Percentiles rank a stretch among this genome's conserved stretches.
These are phyloP conservation scores for Carcina quercana DNA, from an alignment of 2,888 invertebrate genomes.

Conservation along the genomic window DNA sequence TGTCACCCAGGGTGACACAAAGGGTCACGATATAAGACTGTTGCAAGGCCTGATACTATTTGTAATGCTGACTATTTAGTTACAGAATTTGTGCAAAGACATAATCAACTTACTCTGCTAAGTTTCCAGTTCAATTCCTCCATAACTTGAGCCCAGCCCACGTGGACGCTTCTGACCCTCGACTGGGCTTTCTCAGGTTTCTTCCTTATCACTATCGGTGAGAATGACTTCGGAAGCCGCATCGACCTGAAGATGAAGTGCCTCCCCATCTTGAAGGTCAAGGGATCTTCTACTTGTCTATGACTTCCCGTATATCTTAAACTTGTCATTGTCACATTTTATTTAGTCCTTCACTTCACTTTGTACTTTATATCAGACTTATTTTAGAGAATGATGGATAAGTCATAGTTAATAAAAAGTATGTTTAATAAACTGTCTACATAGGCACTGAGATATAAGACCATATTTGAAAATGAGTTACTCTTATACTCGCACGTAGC, in stretches of 20 bases:
- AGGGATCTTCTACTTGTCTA: neutral
- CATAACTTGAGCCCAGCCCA: slow-evolving; percentile 53
- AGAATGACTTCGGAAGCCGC: neutral
- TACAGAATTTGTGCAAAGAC: no score
- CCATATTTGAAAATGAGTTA: no score
- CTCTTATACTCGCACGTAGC: no score
- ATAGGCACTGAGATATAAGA: no score
- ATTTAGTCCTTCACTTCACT: neutral
- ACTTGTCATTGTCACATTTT: neutral
- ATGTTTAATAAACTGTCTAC: no score
- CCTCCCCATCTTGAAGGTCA: slow-evolving; percentile 9
- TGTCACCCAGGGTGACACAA: no score
- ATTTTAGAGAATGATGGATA: no score
- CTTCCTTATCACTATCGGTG: neutral
- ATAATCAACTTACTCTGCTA: slow-evolving; percentile 44
- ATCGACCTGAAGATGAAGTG: slow-evolving; percentile 3
- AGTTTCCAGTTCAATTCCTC: slow-evolving; percentile 52
- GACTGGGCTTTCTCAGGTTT: slow-evolving; percentile 9
- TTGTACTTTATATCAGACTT: neutral
- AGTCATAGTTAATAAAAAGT: no score
- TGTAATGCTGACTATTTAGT: no score
- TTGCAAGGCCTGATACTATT: no score
- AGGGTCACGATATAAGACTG: no score
- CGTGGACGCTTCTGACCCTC: slow-evolving; percentile 32
- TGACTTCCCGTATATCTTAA: neutral